These are phyloP conservation scores for Podiceps cristatus DNA, from an alignment of 2,113 vertebrate genomes.

Conservation along the genomic window DNA sequence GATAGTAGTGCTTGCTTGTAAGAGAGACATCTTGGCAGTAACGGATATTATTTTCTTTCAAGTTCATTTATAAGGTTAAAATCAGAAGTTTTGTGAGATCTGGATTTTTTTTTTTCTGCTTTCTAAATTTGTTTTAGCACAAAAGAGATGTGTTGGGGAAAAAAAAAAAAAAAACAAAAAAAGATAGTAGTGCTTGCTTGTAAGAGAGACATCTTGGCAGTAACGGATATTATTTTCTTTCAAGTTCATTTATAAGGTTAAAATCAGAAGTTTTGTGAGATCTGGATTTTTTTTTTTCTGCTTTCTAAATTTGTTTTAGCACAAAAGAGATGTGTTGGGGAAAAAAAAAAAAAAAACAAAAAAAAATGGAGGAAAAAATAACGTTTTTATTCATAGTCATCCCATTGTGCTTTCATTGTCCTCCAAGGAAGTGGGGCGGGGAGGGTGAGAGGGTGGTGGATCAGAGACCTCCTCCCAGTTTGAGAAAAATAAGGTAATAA, in stretches of 20 bases:
- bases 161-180: no score
- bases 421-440: not conserved
- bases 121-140: no score
- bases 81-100: not conserved
- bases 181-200: conserved; percentile 3
- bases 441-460: not conserved
- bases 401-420: not conserved
- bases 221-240: conserved; percentile 48
- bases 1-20: not conserved
- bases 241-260: conserved; percentile 55
- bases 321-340: not conserved
- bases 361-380: conserved; percentile 28
- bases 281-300: not conserved
- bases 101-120: not conserved
- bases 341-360: conserved; percentile 28
- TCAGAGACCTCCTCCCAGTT: not conserved
- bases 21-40: conserved; percentile 39
- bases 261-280: conserved; percentile 13
- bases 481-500: not conserved
- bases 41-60: conserved; percentile 45
- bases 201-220: conserved; percentile 32
- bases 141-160: no score
- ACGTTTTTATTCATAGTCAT: not conserved
- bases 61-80: conserved; percentile 58
- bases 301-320: conserved; percentile 34